Conservation (phyloP, 2,888 invertebrate species). For the Meandrusa payeni region DNA sequence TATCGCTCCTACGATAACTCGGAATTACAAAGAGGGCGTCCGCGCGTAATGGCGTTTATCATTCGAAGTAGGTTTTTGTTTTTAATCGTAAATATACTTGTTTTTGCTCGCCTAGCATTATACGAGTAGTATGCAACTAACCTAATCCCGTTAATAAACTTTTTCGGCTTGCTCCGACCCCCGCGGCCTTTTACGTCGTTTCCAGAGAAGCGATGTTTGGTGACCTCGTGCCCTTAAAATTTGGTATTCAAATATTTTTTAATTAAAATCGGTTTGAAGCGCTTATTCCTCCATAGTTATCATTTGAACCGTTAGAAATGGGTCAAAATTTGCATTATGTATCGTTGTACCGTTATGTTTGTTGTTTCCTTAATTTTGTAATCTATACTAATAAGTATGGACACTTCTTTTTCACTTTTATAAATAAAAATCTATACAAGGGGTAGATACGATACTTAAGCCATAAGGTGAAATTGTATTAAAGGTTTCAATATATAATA, state of each 20-base stretch:
- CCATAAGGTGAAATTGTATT: too few relatives aligned
- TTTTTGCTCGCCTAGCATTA: conserved; percentile 3
- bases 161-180: conserved; percentile 27
- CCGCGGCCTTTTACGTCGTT: conserved; percentile 29
- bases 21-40: too few relatives aligned
- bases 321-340: conserved; percentile 13
- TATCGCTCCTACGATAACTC: too few relatives aligned
- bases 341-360: neutral
- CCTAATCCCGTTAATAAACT: conserved; percentile 28
- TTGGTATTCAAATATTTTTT: conserved; percentile 28
- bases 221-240: conserved; percentile 29
- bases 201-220: conserved; percentile 26
- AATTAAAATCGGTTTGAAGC: conserved; percentile 25
- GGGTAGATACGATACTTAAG: too few relatives aligned
- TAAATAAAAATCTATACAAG: too few relatives aligned
- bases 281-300: conserved; percentile 4
- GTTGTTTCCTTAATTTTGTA: neutral
- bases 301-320: conserved; percentile 13
- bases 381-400: too few relatives aligned
- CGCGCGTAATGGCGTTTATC: too few relatives aligned
- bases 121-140: neutral
- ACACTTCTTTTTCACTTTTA: too few relatives aligned
- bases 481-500: too few relatives aligned
- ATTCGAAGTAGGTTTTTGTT: too few relatives aligned
- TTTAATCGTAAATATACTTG: too few relatives aligned